phyloP scores from a whole-genome alignment of 1,140 invertebrate genomes.

The Pseudomyrmex pallidus region DNA sequence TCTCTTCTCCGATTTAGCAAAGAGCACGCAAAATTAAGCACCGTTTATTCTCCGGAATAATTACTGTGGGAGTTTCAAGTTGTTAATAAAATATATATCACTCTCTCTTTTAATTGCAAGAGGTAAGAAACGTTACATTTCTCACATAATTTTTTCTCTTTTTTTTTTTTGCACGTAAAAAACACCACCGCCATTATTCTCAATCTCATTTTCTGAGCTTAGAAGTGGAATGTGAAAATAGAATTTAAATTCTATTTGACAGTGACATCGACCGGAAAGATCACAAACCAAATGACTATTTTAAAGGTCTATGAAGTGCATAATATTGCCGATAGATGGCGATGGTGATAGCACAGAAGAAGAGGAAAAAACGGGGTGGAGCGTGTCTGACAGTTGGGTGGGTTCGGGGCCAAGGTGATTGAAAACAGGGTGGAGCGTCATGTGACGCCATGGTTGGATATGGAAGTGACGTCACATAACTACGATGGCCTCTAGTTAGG shows the following conservation, averaged over 20 bases:
- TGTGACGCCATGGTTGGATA: constrained; percentile 85
- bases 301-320: constrained; percentile 76
- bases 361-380: constrained; percentile 85
- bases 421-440: constrained; percentile 86
- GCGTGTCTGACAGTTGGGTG: constrained; percentile 85
- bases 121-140: neutral
- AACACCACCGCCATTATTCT: neutral
- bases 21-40: constrained; percentile 4
- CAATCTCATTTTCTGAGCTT: neutral
- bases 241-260: constrained; percentile 64
- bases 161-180: neutral
- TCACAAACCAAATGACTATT: constrained; percentile 73
- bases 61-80: neutral
- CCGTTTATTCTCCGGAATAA: neutral
- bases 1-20: constrained; percentile 14
- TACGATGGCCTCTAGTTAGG: constrained; percentile 84
- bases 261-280: constrained; percentile 79
- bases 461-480: constrained; percentile 83
- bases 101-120: neutral
- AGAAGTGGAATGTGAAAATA: neutral
- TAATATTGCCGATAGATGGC: constrained; percentile 82
- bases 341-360: constrained; percentile 81
- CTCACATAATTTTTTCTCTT: no score
- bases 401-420: constrained; percentile 85
- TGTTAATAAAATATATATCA: neutral